These are phyloP conservation scores for Parauchenoglanis punctatus DNA, from an alignment of 2,797 vertebrate genomes.

Conservation along the genomic window DNA sequence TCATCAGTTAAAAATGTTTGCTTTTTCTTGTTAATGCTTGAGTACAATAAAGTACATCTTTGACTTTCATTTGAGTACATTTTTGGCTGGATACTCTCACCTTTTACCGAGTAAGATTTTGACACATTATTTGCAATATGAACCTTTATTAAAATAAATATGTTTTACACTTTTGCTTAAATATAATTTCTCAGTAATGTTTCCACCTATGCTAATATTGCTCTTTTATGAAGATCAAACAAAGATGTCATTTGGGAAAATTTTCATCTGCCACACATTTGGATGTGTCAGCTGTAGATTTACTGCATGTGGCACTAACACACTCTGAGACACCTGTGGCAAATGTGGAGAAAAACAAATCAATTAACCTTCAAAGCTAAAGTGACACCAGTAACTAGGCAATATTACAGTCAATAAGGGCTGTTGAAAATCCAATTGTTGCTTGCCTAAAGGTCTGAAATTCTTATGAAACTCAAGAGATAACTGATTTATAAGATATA, in stretches of 20 bases:
- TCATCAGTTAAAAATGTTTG: not conserved
- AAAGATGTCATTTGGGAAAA: not conserved
- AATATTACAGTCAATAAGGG: not conserved
- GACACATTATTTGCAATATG: not conserved
- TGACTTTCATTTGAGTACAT: not conserved
- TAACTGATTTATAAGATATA: not conserved
- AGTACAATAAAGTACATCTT: not conserved
- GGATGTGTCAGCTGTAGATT: not conserved
- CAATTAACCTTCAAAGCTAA: not conserved
- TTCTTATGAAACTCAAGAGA: not conserved
- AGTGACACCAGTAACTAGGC: not conserved
- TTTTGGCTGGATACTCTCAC: not conserved
- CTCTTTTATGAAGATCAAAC: not conserved
- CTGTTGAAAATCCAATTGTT: not conserved
- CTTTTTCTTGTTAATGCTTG: not conserved
- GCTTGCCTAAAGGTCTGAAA: not conserved
- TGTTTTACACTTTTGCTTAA: not conserved
- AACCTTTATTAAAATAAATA: too few relatives aligned
- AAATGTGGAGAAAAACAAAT: not conserved
- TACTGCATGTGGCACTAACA: not conserved
- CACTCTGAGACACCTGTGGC: not conserved
- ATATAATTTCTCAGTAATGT: not conserved
- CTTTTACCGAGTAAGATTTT: not conserved
- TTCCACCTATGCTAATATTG: not conserved
- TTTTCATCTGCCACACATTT: not conserved